These are phyloP conservation scores for Dynastes maya DNA, from an alignment of 2,888 invertebrate species.

Conservation along the genomic window DNA sequence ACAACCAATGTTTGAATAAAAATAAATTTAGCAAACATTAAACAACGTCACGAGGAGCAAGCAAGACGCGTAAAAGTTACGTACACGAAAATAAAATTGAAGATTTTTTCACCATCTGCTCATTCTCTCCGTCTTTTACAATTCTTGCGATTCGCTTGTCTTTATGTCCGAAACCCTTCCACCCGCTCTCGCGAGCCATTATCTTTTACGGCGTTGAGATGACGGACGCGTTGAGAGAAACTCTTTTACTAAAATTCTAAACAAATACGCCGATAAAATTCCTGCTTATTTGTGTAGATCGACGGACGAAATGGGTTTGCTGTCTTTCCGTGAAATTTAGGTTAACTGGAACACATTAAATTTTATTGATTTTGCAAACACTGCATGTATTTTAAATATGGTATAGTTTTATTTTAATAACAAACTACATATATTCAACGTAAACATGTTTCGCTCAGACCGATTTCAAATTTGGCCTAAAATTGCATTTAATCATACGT, in stretches of 20 bases:
- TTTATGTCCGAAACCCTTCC: slow-evolving; percentile 35
- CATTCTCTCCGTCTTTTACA: slow-evolving; percentile 25
- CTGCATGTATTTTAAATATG: slow-evolving; percentile 44
- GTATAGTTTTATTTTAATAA: slow-evolving; percentile 47
- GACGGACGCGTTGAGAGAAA: slow-evolving; percentile 50
- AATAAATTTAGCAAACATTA: slow-evolving; percentile 52
- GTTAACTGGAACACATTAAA: slow-evolving; percentile 51
- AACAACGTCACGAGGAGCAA: slow-evolving; percentile 48
- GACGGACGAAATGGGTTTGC: slow-evolving; percentile 45
- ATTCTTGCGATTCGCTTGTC: slow-evolving; percentile 39
- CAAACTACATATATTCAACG: slow-evolving; percentile 38
- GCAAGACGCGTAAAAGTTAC: slow-evolving; percentile 40
- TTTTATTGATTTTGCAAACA: slow-evolving; percentile 48
- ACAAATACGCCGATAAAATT: slow-evolving; percentile 51
- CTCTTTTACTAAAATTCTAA: slow-evolving; percentile 52
- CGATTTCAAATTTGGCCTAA: slow-evolving; percentile 23
- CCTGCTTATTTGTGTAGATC: slow-evolving; percentile 50
- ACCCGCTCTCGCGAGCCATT: slow-evolving; percentile 36
- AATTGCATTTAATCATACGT: slow-evolving; percentile 14
- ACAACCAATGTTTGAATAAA: slow-evolving; percentile 49
- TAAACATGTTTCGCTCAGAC: slow-evolving; percentile 30
- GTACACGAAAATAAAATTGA: slow-evolving; percentile 39
- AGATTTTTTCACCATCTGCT: slow-evolving; percentile 32
- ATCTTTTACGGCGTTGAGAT: slow-evolving; percentile 50
- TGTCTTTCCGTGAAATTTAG: slow-evolving; percentile 51